Conservation (phyloP, 2,797 vertebrate species). For the Dipus sagitta region DNA sequence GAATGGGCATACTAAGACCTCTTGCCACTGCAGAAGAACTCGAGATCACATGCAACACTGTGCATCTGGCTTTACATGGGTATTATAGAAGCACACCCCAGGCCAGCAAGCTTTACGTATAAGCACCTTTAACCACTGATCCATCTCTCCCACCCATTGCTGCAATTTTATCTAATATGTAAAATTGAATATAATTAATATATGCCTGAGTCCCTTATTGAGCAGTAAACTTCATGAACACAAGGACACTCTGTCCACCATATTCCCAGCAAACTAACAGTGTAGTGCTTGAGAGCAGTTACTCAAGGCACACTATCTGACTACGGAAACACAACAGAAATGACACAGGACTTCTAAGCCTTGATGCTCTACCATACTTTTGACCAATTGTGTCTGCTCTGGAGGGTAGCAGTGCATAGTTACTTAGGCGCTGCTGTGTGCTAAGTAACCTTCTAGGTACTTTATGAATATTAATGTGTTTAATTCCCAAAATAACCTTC, state of each 20-base stretch:
- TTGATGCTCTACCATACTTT: neutral
- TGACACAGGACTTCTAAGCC: neutral
- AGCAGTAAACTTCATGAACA: conserved; percentile 5
- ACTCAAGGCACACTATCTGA: neutral
- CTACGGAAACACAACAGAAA: neutral
- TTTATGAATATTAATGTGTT: conserved; percentile 54
- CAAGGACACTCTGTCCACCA: neutral
- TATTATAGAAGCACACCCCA: too few species aligned
- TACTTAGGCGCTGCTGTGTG: neutral
- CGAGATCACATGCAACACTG: too few species aligned
- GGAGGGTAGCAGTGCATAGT: conserved; percentile 5
- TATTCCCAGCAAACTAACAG: neutral
- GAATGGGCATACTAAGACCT: too few species aligned
- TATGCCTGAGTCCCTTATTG: neutral
- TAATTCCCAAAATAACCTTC: conserved; percentile 48
- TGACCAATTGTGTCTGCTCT: neutral
- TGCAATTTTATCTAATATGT: conserved; percentile 10
- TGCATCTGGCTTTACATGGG: too few species aligned
- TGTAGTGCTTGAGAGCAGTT: neutral
- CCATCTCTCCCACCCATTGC: neutral
- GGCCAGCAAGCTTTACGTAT: too few species aligned
- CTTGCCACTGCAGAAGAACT: too few species aligned
- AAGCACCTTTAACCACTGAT: too few species aligned
- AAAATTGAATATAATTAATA: neutral
- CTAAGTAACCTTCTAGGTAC: neutral